Percentiles rank a stretch among this genome's conserved stretches.
These are phyloP conservation scores for Acanthococcus lagerstroemiae DNA, from an alignment of 2,888 invertebrate species.

Conservation along the genomic window DNA sequence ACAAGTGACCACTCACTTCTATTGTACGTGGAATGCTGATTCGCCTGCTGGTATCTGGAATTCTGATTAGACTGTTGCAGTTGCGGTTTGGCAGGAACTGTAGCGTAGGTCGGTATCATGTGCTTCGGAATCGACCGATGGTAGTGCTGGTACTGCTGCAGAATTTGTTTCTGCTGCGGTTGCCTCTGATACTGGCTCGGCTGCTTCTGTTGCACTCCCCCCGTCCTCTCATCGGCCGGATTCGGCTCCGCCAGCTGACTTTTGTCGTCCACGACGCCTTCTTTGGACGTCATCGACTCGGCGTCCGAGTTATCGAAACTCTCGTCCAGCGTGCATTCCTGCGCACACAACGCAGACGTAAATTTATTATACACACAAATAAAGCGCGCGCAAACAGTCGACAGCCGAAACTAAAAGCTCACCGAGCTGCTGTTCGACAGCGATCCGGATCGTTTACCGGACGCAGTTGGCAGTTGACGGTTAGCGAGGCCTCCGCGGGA, in stretches of 20 bases:
- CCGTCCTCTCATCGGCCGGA: too few relatives aligned
- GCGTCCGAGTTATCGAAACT: conserved; percentile 54
- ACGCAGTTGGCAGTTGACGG: conserved; percentile 52
- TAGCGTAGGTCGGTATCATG: conserved; percentile 31
- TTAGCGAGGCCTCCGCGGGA: conserved; percentile 59
- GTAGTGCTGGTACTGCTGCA: conserved; percentile 32
- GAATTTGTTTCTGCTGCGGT: conserved; percentile 38
- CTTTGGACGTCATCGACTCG: conserved; percentile 23
- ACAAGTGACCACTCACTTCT: too few relatives aligned
- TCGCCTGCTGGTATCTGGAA: conserved; percentile 2
- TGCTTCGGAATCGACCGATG: conserved; percentile 28
- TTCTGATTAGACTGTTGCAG: conserved; percentile 30
- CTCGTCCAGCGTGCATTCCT: conserved; percentile 69
- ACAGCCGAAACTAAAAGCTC: conserved; percentile 36
- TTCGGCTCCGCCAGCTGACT: conserved; percentile 33
- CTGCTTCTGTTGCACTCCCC: too few relatives aligned
- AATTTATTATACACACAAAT: neutral
- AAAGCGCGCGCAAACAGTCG: neutral
- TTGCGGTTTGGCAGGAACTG: conserved; percentile 28
- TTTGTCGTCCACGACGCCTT: conserved; percentile 37
- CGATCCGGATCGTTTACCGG: conserved; percentile 42
- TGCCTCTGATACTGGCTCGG: conserved; percentile 39
- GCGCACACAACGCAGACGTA: neutral
- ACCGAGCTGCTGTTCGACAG: conserved; percentile 58
- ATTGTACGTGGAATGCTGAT: conserved; percentile 31